Evolutionary conservation across 1,140 invertebrate species (phyloP).

Genomic region (Drosophila teissieri): DNA sequence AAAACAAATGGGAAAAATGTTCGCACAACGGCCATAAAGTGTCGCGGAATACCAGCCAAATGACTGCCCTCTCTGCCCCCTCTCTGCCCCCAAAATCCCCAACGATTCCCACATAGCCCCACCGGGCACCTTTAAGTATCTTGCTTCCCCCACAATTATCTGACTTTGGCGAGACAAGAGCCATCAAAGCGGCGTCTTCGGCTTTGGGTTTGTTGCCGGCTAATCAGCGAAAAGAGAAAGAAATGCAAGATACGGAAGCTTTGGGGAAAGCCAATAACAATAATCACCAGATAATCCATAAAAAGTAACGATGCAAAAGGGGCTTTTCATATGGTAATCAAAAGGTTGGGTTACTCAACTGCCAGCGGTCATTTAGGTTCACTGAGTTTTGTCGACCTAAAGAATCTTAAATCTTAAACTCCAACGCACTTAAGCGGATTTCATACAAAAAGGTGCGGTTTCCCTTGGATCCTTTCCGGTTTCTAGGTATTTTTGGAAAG

Average conservation of each 20-base stretch:
- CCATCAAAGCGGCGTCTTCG: conserved; percentile 37
- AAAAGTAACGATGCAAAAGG: conserved; percentile 27
- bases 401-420: conserved; percentile 12
- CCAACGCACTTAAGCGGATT: conserved; percentile 27
- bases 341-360: not conserved
- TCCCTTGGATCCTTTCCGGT: conserved; percentile 16
- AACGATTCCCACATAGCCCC: not conserved
- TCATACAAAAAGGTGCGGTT: conserved; percentile 13
- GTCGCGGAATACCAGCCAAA: conserved; percentile 40
- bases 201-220: conserved; percentile 24
- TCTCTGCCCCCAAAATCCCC: not conserved
- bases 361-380: not conserved
- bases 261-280: conserved; percentile 38
- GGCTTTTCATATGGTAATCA: conserved; percentile 26
- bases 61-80: not conserved
- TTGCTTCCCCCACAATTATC: conserved; percentile 46
- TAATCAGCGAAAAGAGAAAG: conserved; percentile 28
- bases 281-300: conserved; percentile 39
- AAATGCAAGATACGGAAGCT: conserved; percentile 48
- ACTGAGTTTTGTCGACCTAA: not conserved
- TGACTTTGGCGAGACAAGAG: conserved; percentile 26
- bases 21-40: conserved; percentile 39
- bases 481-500: conserved; percentile 13
- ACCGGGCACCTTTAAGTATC: conserved; percentile 27
- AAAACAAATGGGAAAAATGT: conserved; percentile 45